A percentile compares a stretch with the other conserved stretches of the same genome.
phyloP scores from a whole-genome alignment of 2,113 vertebrate species.

The Cyprinodon brontotheroides region DNA sequence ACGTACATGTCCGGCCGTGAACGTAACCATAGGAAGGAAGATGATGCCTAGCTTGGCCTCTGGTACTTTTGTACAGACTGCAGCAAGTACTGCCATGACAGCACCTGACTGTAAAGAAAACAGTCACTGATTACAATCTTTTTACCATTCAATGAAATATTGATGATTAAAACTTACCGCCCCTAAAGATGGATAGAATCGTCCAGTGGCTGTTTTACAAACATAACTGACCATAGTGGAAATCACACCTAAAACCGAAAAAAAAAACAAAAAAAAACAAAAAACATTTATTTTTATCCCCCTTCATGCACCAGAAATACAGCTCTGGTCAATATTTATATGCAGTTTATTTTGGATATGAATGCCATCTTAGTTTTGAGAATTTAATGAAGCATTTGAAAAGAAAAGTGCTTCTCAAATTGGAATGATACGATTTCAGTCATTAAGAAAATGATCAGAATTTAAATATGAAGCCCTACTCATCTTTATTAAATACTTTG shows the following conservation, averaged over 20 bases:
- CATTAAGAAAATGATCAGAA: no score
- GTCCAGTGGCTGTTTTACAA: constrained; percentile 87
- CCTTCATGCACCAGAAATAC: not conserved
- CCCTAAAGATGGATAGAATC: constrained; percentile 91
- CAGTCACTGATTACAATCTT: not conserved
- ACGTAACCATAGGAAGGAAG: constrained; percentile 92
- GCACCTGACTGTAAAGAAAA: constrained; percentile 88
- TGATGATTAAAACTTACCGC: constrained; percentile 81
- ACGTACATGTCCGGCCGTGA: constrained; percentile 92
- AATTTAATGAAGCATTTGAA: not conserved
- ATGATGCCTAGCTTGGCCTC: constrained; percentile 93
- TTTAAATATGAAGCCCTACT: no score
- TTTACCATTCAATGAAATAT: not conserved
- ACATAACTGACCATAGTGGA: constrained; percentile 91
- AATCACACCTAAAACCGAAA: constrained; percentile 84
- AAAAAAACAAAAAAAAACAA: not conserved
- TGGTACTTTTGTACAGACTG: constrained; percentile 90
- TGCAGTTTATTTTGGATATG: not conserved
- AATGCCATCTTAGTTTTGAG: not conserved
- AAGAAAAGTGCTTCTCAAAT: no score
- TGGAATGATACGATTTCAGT: no score
- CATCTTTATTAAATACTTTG: no score
- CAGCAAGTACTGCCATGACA: constrained; percentile 92
- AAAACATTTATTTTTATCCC: not conserved
- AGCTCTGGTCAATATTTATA: not conserved